Evolutionary conservation across 2,888 invertebrate species (phyloP).

Genomic region (Neoaliturus tenellus): DNA sequence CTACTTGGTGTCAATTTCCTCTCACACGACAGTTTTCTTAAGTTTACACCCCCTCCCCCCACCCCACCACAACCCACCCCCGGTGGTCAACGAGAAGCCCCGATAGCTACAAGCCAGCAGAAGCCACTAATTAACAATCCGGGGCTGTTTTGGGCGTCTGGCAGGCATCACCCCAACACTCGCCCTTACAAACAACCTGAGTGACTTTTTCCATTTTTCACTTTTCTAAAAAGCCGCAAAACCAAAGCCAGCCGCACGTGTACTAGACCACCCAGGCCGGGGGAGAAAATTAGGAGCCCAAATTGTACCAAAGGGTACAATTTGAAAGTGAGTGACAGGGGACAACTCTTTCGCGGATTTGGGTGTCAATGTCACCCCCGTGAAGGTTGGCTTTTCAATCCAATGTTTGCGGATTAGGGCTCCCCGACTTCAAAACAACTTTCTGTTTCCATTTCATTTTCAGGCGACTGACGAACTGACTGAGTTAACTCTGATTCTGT

Average conservation of each 20-base stretch:
- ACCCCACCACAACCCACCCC: neutral
- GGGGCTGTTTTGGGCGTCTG: neutral
- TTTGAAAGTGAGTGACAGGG: conserved; percentile 16
- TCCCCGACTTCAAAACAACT: conserved; percentile 28
- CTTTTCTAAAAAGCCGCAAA: conserved; percentile 31
- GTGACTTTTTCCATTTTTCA: conserved; percentile 40
- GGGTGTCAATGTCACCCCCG: conserved; percentile 14
- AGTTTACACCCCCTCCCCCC: neutral
- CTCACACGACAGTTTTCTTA: too few species aligned
- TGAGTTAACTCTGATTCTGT: too few species aligned
- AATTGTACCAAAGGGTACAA: conserved; percentile 21
- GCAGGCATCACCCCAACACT: neutral
- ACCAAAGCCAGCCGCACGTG: conserved; percentile 26
- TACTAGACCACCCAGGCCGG: conserved; percentile 25
- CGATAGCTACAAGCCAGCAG: neutral
- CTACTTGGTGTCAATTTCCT: too few species aligned
- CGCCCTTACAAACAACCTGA: conserved; percentile 12
- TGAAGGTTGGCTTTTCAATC: neutral
- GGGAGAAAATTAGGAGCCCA: conserved; percentile 24
- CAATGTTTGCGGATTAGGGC: conserved; percentile 22
- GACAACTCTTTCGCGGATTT: neutral
- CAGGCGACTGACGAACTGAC: too few species aligned
- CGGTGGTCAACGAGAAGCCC: conserved; percentile 3
- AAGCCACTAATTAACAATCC: neutral
- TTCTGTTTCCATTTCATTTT: conserved; percentile 44